Conservation (phyloP, 2,888 invertebrate species). For the Philereme vetulata region DNA sequence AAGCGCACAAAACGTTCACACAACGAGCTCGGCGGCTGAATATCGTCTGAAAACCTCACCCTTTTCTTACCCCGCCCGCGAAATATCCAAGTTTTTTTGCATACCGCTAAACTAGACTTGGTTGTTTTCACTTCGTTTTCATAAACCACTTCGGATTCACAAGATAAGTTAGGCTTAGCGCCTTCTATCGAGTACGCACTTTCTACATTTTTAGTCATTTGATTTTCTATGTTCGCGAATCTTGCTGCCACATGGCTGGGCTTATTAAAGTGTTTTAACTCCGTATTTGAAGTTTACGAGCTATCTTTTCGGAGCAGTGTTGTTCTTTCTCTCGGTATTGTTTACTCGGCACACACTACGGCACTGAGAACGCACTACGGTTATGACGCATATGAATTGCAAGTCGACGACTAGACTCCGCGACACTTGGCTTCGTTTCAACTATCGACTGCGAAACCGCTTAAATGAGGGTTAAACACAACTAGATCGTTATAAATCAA, state of each 20-base stretch:
- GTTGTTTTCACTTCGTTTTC: conserved; percentile 61
- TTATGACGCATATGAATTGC: conserved; percentile 57
- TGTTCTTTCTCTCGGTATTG: conserved; percentile 37
- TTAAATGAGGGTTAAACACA: conserved; percentile 50
- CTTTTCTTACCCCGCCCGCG: conserved; percentile 63
- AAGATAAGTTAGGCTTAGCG: conserved; percentile 43
- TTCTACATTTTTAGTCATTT: conserved; percentile 60
- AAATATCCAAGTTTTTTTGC: conserved; percentile 55
- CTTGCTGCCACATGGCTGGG: conserved; percentile 47
- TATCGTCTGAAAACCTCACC: conserved; percentile 69
- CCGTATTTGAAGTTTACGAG: conserved; percentile 52
- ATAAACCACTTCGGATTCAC: conserved; percentile 39
- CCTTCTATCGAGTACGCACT: conserved; percentile 40
- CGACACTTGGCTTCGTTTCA: conserved; percentile 71
- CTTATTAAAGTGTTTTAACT: conserved; percentile 48
- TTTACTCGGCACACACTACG: conserved; percentile 53
- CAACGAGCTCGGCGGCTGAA: conserved; percentile 52
- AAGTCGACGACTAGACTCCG: conserved; percentile 50
- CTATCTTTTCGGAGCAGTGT: conserved; percentile 5
- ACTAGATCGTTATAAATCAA: conserved; percentile 46
- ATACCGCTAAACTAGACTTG: conserved; percentile 66
- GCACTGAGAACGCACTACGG: conserved; percentile 52
- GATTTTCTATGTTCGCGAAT: conserved; percentile 47
- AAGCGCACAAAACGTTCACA: conserved; percentile 61
- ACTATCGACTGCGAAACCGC: conserved; percentile 49